Evolutionary conservation across 2,797 vertebrate species (phyloP).

Genomic region (Rhodeus uyekii): DNA sequence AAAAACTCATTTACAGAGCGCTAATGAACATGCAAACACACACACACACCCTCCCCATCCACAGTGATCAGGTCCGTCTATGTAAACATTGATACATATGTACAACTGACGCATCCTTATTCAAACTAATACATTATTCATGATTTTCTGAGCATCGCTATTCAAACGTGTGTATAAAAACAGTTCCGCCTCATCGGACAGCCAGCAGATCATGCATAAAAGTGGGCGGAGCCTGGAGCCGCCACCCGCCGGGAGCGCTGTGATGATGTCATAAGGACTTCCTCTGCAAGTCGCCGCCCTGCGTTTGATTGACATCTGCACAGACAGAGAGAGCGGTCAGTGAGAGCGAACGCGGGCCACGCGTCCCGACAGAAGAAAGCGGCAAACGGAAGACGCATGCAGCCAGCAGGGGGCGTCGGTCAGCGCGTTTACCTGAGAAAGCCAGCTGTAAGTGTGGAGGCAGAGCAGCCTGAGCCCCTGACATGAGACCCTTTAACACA

Average conservation of each 20-base stretch:
- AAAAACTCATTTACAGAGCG: neutral
- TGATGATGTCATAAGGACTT: constrained; percentile 88
- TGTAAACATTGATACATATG: constrained; percentile 77
- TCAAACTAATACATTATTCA: constrained; percentile 61
- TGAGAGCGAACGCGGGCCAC: constrained; percentile 39
- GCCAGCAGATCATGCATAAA: constrained; percentile 44
- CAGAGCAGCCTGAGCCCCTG: constrained; percentile 91
- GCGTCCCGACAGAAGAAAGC: constrained; percentile 36
- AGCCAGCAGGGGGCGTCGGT: constrained; percentile 41
- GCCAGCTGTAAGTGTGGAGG: constrained; percentile 94
- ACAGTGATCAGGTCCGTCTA: constrained; percentile 80
- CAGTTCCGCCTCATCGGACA: constrained; percentile 33
- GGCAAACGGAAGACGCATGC: constrained; percentile 31
- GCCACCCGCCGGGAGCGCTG: constrained; percentile 18
- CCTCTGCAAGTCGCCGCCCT: constrained; percentile 91
- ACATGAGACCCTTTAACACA: constrained; percentile 97
- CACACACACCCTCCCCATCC: constrained; percentile 67
- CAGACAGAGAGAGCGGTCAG: constrained; percentile 25
- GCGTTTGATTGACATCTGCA: constrained; percentile 94
- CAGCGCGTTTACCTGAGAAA: constrained; percentile 87
- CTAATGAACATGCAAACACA: constrained; percentile 54
- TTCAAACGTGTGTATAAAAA: constrained; percentile 57
- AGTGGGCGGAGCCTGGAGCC: constrained; percentile 37
- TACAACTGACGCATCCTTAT: constrained; percentile 58
- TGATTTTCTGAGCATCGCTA: no score